Conservation (phyloP, 2,888 invertebrate species). For the Tenthredo amoena region DNA sequence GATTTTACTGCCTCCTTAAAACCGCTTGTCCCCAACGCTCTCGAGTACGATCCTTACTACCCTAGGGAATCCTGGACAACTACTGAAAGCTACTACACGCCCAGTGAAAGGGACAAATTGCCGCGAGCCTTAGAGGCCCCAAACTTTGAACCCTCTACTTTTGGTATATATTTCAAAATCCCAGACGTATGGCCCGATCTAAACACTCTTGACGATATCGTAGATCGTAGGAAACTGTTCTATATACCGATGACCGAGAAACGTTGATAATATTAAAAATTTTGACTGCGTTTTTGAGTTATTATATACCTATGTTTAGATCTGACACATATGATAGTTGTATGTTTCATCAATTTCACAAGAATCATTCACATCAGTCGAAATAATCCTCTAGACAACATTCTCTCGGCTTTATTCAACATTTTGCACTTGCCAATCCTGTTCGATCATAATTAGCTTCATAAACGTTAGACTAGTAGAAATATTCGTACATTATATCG, state of each 20-base stretch:
- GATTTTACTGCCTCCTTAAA: slow-evolving; percentile 65
- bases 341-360: neutral
- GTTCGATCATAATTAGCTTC: neutral
- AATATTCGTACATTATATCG: neutral
- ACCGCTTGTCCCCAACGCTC: slow-evolving; percentile 65
- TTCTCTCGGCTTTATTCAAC: neutral
- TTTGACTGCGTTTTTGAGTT: neutral
- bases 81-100: slow-evolving; percentile 70
- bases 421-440: neutral
- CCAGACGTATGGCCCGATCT: slow-evolving; percentile 71
- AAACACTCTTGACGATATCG: slow-evolving; percentile 70
- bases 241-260: slow-evolving; percentile 68
- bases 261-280: neutral
- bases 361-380: neutral
- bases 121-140: slow-evolving; percentile 48
- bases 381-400: neutral
- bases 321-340: neutral
- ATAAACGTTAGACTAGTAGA: neutral
- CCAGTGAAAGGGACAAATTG: slow-evolving; percentile 57
- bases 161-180: slow-evolving; percentile 64
- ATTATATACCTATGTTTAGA: neutral
- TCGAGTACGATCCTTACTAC: slow-evolving; percentile 73
- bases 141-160: slow-evolving; percentile 54
- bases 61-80: slow-evolving; percentile 66
- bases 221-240: slow-evolving; percentile 71